Conservation (phyloP, 2,888 invertebrate genomes). For the Dasysyrphus albostriatus region DNA sequence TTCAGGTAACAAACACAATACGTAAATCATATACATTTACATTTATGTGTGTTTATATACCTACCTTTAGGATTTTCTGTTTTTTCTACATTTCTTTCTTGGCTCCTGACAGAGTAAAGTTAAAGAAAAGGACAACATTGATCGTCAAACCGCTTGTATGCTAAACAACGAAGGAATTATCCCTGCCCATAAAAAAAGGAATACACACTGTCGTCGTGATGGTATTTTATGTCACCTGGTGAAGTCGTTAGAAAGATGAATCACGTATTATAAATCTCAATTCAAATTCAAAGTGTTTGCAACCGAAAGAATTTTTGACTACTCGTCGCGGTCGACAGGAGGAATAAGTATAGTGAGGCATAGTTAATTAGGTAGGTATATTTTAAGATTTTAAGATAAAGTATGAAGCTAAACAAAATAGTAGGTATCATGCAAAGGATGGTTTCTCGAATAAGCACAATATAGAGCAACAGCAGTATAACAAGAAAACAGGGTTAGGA, state of each 20-base stretch:
- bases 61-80: background rate
- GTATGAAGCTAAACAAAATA: background rate
- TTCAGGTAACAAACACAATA: constrained; percentile 30
- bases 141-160: constrained; percentile 43
- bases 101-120: constrained; percentile 26
- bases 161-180: constrained; percentile 37
- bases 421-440: no score
- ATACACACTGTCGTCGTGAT: background rate
- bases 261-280: constrained; percentile 51
- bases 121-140: constrained; percentile 25
- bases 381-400: background rate
- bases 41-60: background rate
- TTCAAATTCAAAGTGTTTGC: constrained; percentile 3
- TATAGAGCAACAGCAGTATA: no score
- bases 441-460: no score
- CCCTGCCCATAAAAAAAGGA: constrained; percentile 1
- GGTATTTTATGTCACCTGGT: constrained; percentile 46
- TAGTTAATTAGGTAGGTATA: constrained; percentile 2
- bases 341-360: background rate
- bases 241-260: constrained; percentile 49
- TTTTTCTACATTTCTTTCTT: background rate
- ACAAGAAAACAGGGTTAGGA: no score
- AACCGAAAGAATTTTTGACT: background rate
- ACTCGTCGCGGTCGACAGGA: background rate
- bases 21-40: background rate